Evolutionary conservation across 1,140 invertebrate species (phyloP), one percentile per base, ranked within the genome.

Genomic region (Eriosoma lanigerum): DNA sequence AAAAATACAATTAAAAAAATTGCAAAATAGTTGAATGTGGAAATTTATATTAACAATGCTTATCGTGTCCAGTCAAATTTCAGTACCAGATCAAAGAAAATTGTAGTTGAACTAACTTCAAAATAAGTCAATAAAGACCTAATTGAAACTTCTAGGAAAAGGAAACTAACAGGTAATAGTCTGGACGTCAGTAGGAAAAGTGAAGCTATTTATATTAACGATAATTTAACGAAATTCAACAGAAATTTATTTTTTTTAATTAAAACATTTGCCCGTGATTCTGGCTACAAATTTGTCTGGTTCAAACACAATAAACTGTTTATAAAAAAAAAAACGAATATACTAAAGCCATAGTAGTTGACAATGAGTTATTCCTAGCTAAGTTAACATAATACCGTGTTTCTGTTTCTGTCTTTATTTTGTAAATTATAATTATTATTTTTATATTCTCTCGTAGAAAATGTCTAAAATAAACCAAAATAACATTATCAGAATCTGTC

Each of bases 201-300:
- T 66, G 38, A 66, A 46, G 4, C 19, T 46, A 68, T 66, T 66
- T 66, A 38, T 66, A 66, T 66, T 44, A 66, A 66, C 21, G 32
- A 66, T 66, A 46, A 46, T 44, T 46, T 68, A 21, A 68, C 64
- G 32, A 32, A 68, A 68, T 68, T 21, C 44, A 68, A 68, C 15
- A 46, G 44, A 68, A 68, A 68, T 68, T 46, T 68, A 46, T 46
- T 68, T 68, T 68, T 12, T 68, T 46, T 46, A 46, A 68, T 38
- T 68, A 68, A 46, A 68, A 46, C 21, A 44, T 68, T 68, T 68
- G 64, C 64, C 9, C 64, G 64, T 26, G 64, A 68, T 44, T 38
- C 38, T 3, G 64, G 64, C 0, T 46, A 68, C 15, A 68, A 66
- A 66, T 66, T 44, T 44, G 32, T 66, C 32, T 66, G 62, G 62